Conservation (phyloP, 2,797 vertebrate genomes). For the Podarcis siculus region DNA sequence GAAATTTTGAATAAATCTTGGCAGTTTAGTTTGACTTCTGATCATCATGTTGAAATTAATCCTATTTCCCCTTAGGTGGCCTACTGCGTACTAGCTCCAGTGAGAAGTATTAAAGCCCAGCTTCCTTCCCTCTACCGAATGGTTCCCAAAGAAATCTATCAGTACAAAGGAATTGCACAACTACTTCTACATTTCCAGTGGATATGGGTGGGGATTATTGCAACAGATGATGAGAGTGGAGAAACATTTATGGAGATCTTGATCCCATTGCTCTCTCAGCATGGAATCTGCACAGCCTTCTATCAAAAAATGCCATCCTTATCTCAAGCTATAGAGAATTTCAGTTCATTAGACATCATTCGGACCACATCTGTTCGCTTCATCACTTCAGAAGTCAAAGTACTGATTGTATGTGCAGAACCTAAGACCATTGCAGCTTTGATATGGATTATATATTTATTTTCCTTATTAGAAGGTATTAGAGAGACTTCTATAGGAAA, state of each 20-base stretch:
- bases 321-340: neutral
- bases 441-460: neutral
- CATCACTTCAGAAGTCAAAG: neutral
- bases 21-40: too few relatives aligned
- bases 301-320: neutral
- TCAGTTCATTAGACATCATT: neutral
- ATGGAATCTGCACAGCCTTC: neutral
- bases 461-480: neutral
- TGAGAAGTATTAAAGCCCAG: neutral
- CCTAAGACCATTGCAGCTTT: neutral
- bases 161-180: neutral
- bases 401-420: neutral
- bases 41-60: too few relatives aligned
- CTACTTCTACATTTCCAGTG: slow-evolving; percentile 1
- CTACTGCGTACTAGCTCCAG: neutral
- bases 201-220: neutral
- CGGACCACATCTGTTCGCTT: neutral
- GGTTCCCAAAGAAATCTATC: neutral
- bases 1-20: too few relatives aligned
- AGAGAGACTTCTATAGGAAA: neutral
- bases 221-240: neutral
- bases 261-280: neutral
- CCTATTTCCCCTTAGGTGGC: neutral
- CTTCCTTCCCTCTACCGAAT: neutral
- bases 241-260: neutral